Evolutionary conservation across 2,113 vertebrate genomes (phyloP).

Genomic region (Piprites chloris): DNA sequence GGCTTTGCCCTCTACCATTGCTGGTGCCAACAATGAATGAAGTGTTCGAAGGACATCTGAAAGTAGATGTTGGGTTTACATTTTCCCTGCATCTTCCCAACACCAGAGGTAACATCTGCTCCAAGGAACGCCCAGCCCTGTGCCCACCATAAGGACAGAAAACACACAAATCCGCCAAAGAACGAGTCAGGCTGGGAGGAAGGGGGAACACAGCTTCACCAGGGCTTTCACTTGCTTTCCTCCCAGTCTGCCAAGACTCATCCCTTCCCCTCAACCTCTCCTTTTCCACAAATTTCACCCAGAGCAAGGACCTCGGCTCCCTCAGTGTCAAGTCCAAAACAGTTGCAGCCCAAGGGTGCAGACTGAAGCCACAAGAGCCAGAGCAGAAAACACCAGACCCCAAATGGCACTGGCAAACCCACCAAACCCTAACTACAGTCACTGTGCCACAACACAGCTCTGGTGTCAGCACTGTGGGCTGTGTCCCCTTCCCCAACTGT

Average conservation of each 20-base stretch:
- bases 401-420: background rate
- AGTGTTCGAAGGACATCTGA: accelerated
- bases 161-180: background rate
- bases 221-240: accelerated
- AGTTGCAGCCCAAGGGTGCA: accelerated
- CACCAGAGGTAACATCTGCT: background rate
- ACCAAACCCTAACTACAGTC: accelerated
- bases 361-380: background rate
- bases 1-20: background rate
- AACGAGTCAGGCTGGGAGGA: background rate
- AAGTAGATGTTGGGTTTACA: background rate
- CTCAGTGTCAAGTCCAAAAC: background rate
- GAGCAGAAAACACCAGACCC: background rate
- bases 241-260: background rate
- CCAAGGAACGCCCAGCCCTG: background rate
- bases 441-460: background rate
- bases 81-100: background rate
- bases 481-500: background rate
- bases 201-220: background rate
- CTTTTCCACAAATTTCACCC: background rate
- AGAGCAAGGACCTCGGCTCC: background rate
- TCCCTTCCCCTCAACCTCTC: background rate
- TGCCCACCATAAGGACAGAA: background rate
- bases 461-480: accelerated
- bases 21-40: background rate